These are phyloP conservation scores for Dunckerocampus dactyliophorus DNA, from an alignment of 2,113 vertebrate genomes.

Conservation along the genomic window DNA sequence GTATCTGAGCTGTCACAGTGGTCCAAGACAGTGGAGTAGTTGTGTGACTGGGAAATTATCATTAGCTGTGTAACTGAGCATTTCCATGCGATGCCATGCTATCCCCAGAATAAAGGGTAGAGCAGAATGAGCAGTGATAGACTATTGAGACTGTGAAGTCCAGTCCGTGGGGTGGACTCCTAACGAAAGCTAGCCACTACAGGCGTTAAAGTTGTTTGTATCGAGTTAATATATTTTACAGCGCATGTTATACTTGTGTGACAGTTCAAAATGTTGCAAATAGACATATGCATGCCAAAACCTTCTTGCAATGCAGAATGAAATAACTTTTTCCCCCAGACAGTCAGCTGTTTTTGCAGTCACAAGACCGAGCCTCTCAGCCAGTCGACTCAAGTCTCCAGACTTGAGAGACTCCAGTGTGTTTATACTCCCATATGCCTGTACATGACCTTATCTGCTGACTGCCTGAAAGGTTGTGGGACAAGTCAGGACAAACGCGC, in stretches of 20 bases:
- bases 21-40: no score
- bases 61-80: no score
- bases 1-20: no score
- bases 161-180: no score
- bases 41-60: no score
- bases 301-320: background rate
- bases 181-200: background rate
- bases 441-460: slow-evolving; percentile 15
- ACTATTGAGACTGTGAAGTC: no score
- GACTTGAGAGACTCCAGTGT: slow-evolving; percentile 8
- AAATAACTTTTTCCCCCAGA: background rate
- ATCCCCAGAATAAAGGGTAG: no score
- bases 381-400: slow-evolving; percentile 4
- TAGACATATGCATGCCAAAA: background rate
- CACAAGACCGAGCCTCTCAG: slow-evolving; percentile 18
- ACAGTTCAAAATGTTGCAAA: background rate
- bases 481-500: slow-evolving; percentile 48
- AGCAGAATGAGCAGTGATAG: no score
- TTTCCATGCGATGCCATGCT: no score
- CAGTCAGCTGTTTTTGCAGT: slow-evolving; percentile 13
- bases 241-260: no score
- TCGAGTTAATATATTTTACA: background rate
- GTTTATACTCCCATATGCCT: slow-evolving; percentile 32
- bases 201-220: background rate
- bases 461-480: slow-evolving; percentile 43